Conservation (phyloP, 2,888 invertebrate species). For the Acheta domesticus region DNA sequence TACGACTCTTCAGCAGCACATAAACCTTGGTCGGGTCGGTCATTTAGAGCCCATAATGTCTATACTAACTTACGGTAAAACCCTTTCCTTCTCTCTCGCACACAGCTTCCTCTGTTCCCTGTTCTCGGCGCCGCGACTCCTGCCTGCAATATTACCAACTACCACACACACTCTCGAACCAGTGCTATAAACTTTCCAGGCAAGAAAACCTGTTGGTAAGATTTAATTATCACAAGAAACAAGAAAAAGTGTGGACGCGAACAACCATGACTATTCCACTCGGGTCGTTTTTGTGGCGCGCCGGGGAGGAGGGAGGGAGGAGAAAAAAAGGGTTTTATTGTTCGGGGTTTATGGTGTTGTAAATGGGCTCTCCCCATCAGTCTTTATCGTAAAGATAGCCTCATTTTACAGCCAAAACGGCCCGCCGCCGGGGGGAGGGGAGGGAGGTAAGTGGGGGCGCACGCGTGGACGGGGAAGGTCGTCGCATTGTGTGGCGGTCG, state of each 20-base stretch:
- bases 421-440: neutral
- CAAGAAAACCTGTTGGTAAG: slow-evolving; percentile 21
- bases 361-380: slow-evolving; percentile 29
- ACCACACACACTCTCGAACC: slow-evolving; percentile 7
- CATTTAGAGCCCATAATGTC: slow-evolving; percentile 18
- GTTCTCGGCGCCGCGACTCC: neutral
- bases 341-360: slow-evolving; percentile 25
- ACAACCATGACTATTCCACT: neutral
- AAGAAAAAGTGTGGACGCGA: slow-evolving; percentile 1
- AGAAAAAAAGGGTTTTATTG: neutral
- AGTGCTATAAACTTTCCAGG: slow-evolving; percentile 19
- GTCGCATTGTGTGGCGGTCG: slow-evolving; percentile 6
- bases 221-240: slow-evolving; percentile 21
- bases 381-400: slow-evolving; percentile 11
- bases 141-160: slow-evolving; percentile 7
- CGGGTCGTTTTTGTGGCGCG: neutral
- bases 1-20: neutral
- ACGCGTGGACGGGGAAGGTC: neutral
- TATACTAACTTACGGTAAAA: neutral
- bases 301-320: neutral
- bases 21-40: slow-evolving; percentile 9
- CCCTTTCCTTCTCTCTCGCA: neutral
- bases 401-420: neutral
- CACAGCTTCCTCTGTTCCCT: neutral
- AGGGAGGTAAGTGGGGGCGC: neutral